Evolutionary conservation across 2,888 invertebrate species (phyloP).

Genomic region (Alentia gelatinosa): DNA sequence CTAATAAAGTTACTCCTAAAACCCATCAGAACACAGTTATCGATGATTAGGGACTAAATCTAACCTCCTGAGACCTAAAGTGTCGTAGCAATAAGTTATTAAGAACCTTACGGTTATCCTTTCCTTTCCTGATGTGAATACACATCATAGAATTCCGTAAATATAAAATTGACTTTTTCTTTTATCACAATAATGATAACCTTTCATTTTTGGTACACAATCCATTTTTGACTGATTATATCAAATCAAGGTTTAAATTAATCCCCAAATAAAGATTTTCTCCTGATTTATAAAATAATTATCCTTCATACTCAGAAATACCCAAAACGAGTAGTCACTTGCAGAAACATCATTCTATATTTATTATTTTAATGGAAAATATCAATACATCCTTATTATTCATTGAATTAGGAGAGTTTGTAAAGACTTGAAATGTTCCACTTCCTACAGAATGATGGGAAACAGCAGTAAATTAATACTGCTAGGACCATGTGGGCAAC

Average conservation of each 20-base stretch:
- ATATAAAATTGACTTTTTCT: not conserved
- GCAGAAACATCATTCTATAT: too few relatives aligned
- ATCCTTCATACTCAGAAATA: too few relatives aligned
- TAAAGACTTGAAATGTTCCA: not conserved
- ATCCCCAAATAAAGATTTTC: not conserved
- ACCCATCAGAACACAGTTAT: not conserved
- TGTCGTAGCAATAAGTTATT: not conserved
- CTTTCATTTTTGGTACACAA: not conserved
- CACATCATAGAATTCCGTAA: not conserved
- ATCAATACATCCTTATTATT: not conserved
- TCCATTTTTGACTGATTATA: not conserved
- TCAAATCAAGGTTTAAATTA: not conserved
- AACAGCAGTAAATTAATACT: conserved; percentile 27
- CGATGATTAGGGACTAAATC: not conserved
- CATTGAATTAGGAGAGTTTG: not conserved
- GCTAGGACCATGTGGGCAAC: not conserved
- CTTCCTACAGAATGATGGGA: too few relatives aligned
- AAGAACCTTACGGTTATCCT: too few relatives aligned
- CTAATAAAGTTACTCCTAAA: not conserved
- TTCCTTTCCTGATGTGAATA: not conserved
- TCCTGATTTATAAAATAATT: not conserved
- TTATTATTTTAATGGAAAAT: too few relatives aligned
- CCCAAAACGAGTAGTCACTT: too few relatives aligned
- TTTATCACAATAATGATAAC: conserved; percentile 22
- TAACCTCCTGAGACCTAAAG: not conserved